Evolutionary conservation across 2,113 vertebrate genomes (phyloP).

Genomic region (Hypomesus transpacificus): DNA sequence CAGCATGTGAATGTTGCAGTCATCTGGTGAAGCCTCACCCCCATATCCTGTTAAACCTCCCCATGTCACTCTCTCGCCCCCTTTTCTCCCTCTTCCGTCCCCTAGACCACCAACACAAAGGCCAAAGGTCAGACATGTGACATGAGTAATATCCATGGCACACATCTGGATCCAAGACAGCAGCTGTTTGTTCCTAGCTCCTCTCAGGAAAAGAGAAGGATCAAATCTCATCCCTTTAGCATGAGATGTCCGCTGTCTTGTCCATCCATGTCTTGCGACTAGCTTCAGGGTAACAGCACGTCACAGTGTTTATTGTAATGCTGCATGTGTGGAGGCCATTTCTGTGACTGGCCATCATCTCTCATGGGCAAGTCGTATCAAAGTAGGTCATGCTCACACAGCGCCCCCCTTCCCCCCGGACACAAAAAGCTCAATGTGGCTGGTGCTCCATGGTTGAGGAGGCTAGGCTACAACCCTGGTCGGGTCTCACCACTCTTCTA

Average conservation of each 20-base stretch:
- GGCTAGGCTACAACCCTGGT: conserved; percentile 17
- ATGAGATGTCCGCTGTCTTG: not conserved
- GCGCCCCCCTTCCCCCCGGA: conserved; percentile 25
- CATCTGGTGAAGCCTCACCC: not conserved
- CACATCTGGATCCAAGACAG: conserved; percentile 27
- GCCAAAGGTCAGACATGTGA: conserved; percentile 52
- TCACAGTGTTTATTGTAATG: not conserved
- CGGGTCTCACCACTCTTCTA: conserved; percentile 9
- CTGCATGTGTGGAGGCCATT: not conserved
- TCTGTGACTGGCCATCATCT: conserved; percentile 8
- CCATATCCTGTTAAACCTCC: not conserved
- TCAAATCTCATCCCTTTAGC: conserved; percentile 19
- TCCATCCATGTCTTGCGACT: too few relatives aligned
- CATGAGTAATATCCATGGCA: conserved; percentile 37
- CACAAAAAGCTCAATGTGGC: conserved; percentile 47
- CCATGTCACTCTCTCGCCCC: conserved; percentile 12
- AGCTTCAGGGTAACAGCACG: not conserved
- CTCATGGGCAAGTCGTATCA: conserved; percentile 31
- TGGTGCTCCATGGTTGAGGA: not conserved
- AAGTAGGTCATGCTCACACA: conserved; percentile 53
- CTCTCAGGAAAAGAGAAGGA: conserved; percentile 36
- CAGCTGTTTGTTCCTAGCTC: conserved; percentile 54
- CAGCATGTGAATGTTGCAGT: conserved; percentile 9
- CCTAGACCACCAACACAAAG: conserved; percentile 1
- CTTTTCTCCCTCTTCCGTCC: not conserved